These are phyloP conservation scores for Notocelia uddmanniana DNA, from an alignment of 2,888 invertebrate species.

Conservation along the genomic window DNA sequence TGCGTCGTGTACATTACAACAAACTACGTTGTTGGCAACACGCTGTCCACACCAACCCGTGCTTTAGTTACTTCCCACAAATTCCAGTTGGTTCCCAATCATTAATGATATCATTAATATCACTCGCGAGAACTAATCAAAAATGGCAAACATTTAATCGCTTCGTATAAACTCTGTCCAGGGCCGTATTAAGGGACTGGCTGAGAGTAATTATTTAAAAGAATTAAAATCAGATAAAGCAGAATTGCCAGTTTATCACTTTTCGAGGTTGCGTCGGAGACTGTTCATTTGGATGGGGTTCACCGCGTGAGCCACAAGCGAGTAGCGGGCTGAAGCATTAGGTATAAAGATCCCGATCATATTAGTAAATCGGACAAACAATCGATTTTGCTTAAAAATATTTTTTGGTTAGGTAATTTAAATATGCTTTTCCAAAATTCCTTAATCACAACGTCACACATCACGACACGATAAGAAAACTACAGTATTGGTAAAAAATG, in stretches of 20 bases:
- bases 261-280: conserved; percentile 51
- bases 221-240: conserved; percentile 56
- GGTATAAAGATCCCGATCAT: background rate
- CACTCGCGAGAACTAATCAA: conserved; percentile 48
- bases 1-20: too few species aligned
- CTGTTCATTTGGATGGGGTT: conserved; percentile 34
- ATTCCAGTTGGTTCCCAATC: conserved; percentile 8
- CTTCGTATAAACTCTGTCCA: conserved; percentile 42
- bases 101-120: conserved; percentile 49
- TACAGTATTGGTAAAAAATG: too few species aligned
- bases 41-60: background rate
- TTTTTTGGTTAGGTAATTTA: background rate
- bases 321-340: background rate
- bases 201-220: conserved; percentile 49
- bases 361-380: too few species aligned
- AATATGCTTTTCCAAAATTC: too few species aligned
- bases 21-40: background rate
- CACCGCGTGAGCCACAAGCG: background rate
- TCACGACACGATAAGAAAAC: too few species aligned
- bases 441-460: too few species aligned
- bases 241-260: conserved; percentile 54
- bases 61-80: conserved; percentile 23
- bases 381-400: background rate
- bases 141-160: conserved; percentile 46
- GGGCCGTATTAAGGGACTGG: conserved; percentile 42